phyloP scores from a whole-genome alignment of 2,888 invertebrate species.

The Aphidius colemani region DNA sequence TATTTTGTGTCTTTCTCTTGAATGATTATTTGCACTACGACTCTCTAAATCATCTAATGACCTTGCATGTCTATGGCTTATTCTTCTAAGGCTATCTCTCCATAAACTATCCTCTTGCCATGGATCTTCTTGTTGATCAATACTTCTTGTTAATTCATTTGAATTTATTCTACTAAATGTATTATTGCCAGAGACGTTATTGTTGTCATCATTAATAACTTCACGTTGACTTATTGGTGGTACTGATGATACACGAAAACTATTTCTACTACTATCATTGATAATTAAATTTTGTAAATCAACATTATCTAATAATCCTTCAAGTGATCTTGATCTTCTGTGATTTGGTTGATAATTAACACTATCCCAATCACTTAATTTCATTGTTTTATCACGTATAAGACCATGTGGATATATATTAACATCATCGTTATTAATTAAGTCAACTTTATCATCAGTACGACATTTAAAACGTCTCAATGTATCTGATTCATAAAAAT shows the following conservation, averaged over 20 bases:
- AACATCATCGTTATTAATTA: constrained; percentile 45
- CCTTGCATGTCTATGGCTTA: constrained; percentile 80
- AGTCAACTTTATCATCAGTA: constrained; percentile 52
- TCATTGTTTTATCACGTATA: constrained; percentile 49
- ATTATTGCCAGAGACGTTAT: constrained; percentile 12
- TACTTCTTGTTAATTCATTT: constrained; percentile 28
- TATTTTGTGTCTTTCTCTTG: constrained; percentile 60
- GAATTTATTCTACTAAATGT: constrained; percentile 26
- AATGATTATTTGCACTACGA: constrained; percentile 26
- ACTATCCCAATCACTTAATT: constrained; percentile 32
- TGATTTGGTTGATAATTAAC: constrained; percentile 49
- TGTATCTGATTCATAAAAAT: constrained; percentile 73
- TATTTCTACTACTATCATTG: constrained; percentile 40
- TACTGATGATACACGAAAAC: constrained; percentile 31
- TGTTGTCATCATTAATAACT: not conserved
- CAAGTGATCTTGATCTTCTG: constrained; percentile 65
- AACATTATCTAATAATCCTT: constrained; percentile 65
- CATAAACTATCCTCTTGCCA: constrained; percentile 85
- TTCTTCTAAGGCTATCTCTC: constrained; percentile 78
- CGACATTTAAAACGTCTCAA: constrained; percentile 61
- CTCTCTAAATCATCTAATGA: constrained; percentile 81
- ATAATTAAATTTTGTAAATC: constrained; percentile 51
- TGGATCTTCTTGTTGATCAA: constrained; percentile 64
- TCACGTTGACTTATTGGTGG: constrained; percentile 32
- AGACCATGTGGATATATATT: constrained; percentile 59